Percentiles rank a stretch among this genome's conserved stretches.
phyloP scores from a whole-genome alignment of 2,113 vertebrate species.

The Rostratula benghalensis region DNA sequence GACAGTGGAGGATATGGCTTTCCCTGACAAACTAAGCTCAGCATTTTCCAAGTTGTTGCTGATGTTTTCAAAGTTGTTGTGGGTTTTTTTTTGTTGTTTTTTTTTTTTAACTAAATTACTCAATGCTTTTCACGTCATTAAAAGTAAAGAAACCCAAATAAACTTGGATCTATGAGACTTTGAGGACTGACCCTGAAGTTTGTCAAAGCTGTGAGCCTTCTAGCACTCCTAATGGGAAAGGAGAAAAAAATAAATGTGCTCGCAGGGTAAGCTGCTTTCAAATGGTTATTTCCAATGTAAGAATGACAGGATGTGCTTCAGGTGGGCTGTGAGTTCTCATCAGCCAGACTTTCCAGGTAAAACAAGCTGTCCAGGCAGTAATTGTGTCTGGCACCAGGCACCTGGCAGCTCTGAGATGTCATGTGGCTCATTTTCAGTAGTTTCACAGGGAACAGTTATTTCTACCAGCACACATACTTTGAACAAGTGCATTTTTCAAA shows the following conservation, averaged over 20 bases:
- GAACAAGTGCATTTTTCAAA: not conserved
- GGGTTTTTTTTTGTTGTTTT: too few relatives aligned
- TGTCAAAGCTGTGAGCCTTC: not conserved
- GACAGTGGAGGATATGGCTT: not conserved
- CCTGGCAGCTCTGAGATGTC: not conserved
- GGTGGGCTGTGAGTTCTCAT: not conserved
- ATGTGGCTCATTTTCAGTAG: not conserved
- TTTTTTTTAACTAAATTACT: not conserved
- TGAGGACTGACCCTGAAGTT: not conserved
- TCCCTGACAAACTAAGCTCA: not conserved
- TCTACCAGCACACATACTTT: not conserved
- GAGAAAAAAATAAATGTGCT: not conserved
- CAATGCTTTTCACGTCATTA: not conserved
- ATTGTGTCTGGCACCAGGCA: not conserved
- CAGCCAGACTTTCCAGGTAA: conserved; percentile 1
- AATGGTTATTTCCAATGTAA: not conserved
- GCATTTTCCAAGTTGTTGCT: not conserved
- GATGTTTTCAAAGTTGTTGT: not conserved
- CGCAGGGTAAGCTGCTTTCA: not conserved
- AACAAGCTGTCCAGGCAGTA: not conserved
- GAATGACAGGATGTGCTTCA: not conserved
- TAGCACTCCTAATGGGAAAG: not conserved
- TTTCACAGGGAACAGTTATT: not conserved
- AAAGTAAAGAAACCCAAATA: not conserved
- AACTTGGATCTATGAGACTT: not conserved